phyloP scores from a whole-genome alignment of 2,888 invertebrate genomes.

The Pseudanteris insignis region DNA sequence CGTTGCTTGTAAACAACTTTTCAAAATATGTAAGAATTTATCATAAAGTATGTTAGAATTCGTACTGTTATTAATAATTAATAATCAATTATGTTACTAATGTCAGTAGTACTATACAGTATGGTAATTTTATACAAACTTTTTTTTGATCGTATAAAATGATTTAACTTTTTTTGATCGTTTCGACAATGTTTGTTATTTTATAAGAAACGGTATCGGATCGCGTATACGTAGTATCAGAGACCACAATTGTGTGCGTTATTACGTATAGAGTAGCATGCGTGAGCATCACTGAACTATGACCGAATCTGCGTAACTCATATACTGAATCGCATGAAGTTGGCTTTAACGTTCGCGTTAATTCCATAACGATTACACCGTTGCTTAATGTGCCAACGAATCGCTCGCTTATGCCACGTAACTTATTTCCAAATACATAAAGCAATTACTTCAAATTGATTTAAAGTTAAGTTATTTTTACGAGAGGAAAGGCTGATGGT shows the following conservation, averaged over 20 bases:
- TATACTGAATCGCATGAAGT: conserved; percentile 18
- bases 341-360: conserved; percentile 10
- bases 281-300: conserved; percentile 29
- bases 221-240: no score
- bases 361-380: conserved; percentile 30
- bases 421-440: not conserved
- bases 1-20: no score
- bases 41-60: no score
- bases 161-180: no score
- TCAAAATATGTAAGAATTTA: no score
- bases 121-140: no score
- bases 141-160: no score
- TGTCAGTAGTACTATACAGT: no score
- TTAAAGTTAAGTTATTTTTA: not conserved
- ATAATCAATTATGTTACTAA: no score
- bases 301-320: conserved; percentile 39
- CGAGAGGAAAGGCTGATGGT: not conserved
- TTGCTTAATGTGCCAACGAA: conserved; percentile 28
- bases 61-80: no score
- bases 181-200: no score
- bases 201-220: no score
- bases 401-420: conserved; percentile 7
- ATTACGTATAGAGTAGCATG: conserved; percentile 25
- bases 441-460: conserved; percentile 19
- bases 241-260: conserved; percentile 22